Percentiles rank a stretch among this genome's conserved stretches.
Evolutionary conservation across 2,797 vertebrate species (phyloP).

Genomic region (Podarcis lilfordi): DNA sequence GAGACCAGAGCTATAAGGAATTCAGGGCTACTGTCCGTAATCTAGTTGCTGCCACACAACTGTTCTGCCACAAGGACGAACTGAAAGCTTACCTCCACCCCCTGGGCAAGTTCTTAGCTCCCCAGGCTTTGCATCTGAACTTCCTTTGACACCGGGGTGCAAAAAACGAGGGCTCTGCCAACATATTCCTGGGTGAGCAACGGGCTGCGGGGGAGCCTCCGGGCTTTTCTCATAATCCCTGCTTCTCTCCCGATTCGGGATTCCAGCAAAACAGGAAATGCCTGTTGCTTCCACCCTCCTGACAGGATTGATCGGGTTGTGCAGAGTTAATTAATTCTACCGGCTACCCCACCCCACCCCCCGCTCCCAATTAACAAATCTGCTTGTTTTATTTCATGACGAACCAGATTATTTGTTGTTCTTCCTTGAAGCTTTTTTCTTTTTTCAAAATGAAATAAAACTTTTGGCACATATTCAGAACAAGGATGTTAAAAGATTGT

Average conservation of each 20-base stretch:
- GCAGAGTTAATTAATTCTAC: neutral
- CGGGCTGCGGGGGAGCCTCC: neutral
- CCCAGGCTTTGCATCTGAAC: no score
- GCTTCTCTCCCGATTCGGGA: conserved; percentile 7
- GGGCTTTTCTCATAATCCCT: neutral
- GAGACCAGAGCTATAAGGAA: no score
- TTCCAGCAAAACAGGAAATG: conserved; percentile 67
- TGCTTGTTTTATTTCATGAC: neutral
- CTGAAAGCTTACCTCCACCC: no score
- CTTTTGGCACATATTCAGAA: neutral
- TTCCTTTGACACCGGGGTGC: neutral
- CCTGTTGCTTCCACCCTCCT: conserved; percentile 11
- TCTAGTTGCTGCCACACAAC: no score
- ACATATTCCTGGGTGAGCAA: neutral
- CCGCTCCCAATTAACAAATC: neutral
- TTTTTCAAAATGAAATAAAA: neutral
- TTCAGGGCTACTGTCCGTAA: no score
- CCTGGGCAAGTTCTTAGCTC: no score
- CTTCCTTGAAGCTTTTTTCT: conserved; percentile 3
- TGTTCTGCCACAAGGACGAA: no score
- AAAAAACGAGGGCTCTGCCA: neutral
- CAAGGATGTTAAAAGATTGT: neutral
- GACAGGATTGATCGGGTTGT: neutral
- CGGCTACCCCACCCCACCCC: no score
- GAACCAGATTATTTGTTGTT: conserved; percentile 5